Evolutionary conservation across 2,888 invertebrate genomes (phyloP), one percentile per base, ranked within the genome.

Genomic region (Diplolepis rosae): DNA sequence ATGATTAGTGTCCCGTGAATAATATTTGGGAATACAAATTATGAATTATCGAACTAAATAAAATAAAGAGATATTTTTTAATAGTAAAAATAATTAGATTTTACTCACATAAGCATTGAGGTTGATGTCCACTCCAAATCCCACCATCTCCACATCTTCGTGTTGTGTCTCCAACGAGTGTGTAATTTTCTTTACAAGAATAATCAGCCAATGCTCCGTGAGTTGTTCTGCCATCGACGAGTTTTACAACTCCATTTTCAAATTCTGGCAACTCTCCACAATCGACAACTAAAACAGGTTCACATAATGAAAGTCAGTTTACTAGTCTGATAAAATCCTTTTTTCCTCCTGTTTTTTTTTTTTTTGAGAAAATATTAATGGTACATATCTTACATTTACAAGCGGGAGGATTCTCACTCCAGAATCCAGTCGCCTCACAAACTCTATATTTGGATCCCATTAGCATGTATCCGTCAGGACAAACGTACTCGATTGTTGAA

Each of bases 351-450:
- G n/a, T n/a, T n/a, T n/a, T n/a, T n/a, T n/a, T n/a, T n/a, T n/a
- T n/a, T n/a, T n/a, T n/a, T n/a, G n/a, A n/a, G n/a, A n/a, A n/a
- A n/a, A n/a, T n/a, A n/a, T n/a, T n/a, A n/a, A n/a, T n/a, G n/a
- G n/a, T n/a, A n/a, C n/a, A n/a, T 32, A 35, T 6, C 93, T 92
- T 91, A 96, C 96, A 96, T 93, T 95, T 95, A 88, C 97, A 97
- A 69, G 92, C 92, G 1, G 97, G 96, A 0, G 96, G 93, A 0
- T 89, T 85, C 1, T 94, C 95, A 42, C 94, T 94, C 97, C 97
- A 97, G 84, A 95, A 94, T 1, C 97, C 97, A 82, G 93, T 93
- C 9, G 89, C 86, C 66, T 92, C 92, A 87, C 97, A 97, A 42
- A 91, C 91, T 80, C 96, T 91, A 48, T 89, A 91, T 70, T 90